phyloP scores from a whole-genome alignment of 2,113 vertebrate species.

The Antigone vipio region DNA sequence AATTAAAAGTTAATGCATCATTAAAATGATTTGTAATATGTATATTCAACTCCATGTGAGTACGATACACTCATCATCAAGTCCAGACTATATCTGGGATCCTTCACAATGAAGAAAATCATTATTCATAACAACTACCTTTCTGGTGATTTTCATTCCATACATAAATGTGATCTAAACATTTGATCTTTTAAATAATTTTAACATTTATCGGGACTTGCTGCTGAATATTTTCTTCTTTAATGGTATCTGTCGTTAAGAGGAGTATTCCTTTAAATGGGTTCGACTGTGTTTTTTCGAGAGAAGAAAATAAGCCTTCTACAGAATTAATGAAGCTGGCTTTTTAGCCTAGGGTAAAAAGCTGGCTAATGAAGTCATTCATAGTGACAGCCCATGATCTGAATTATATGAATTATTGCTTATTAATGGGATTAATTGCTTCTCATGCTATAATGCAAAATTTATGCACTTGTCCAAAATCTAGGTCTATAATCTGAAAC shows the following conservation, averaged over 20 bases:
- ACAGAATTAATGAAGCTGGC: constrained; percentile 76
- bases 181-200: background rate
- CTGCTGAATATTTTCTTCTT: background rate
- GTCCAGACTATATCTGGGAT: background rate
- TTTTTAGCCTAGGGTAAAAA: constrained; percentile 70
- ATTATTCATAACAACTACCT: background rate
- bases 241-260: background rate
- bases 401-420: constrained; percentile 75
- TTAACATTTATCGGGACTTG: background rate
- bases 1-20: constrained; percentile 68
- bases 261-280: constrained; percentile 18
- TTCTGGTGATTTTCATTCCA: background rate
- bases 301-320: constrained; percentile 27
- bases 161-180: background rate
- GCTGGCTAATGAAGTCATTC: constrained; percentile 71
- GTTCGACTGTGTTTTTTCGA: background rate
- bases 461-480: constrained; percentile 64
- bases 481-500: constrained; percentile 40
- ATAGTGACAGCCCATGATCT: constrained; percentile 62
- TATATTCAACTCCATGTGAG: constrained; percentile 12
- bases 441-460: constrained; percentile 55
- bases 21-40: constrained; percentile 67
- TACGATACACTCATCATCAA: constrained; percentile 2
- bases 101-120: background rate
- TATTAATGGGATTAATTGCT: constrained; percentile 79